A percentile compares a stretch with the other conserved stretches of the same genome.
Evolutionary conservation across 2,888 invertebrate genomes (phyloP).

Genomic region (Conops quadrifasciatus): DNA sequence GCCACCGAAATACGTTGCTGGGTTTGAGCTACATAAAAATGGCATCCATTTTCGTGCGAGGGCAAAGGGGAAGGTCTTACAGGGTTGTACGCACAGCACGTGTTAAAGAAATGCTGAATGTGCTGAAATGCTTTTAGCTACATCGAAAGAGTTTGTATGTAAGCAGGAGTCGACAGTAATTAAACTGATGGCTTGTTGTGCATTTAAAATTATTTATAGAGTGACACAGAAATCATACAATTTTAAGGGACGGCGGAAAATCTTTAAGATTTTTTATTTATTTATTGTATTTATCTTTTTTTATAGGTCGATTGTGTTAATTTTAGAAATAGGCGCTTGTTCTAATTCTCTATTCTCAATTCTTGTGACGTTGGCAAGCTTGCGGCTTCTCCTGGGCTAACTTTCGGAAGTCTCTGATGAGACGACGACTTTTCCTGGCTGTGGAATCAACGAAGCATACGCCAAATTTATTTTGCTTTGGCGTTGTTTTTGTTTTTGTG

Average conservation of each 20-base stretch:
- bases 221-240: constrained; percentile 18
- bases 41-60: no score
- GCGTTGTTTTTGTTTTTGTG: neutral
- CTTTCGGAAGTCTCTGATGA: neutral
- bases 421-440: neutral
- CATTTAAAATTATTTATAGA: constrained; percentile 8
- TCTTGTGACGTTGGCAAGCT: neutral
- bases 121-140: neutral
- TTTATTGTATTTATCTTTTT: no score
- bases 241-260: neutral
- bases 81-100: no score
- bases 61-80: no score
- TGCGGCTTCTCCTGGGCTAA: neutral
- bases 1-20: no score
- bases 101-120: no score
- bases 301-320: neutral
- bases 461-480: constrained; percentile 5
- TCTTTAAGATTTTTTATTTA: neutral
- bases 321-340: constrained; percentile 14
- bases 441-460: no score
- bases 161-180: no score
- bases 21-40: no score
- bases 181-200: neutral
- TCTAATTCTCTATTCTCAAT: neutral
- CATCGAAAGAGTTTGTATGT: neutral